A percentile compares a stretch with the other conserved stretches of the same genome.
phyloP scores from a whole-genome alignment of 2,888 invertebrate species.

The Philopedon plagiatum region DNA sequence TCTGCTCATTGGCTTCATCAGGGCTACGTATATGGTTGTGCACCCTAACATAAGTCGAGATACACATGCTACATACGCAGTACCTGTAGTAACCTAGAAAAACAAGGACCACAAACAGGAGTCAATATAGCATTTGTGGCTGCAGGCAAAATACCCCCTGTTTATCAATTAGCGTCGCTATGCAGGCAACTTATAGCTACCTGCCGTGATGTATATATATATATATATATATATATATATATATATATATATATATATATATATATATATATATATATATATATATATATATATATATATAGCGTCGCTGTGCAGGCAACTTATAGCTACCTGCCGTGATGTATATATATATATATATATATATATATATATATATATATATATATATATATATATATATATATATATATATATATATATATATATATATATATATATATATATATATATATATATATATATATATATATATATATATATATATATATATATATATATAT shows the following conservation, averaged over 20 bases:
- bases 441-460: constrained; percentile 1
- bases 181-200: neutral
- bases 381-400: constrained; percentile 1
- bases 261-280: neutral
- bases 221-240: constrained; percentile 1
- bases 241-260: constrained; percentile 1
- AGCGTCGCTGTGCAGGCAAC: too few relatives aligned
- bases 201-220: neutral
- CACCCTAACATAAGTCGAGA: too few relatives aligned
- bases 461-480: constrained; percentile 1
- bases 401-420: neutral
- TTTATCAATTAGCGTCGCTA: too few relatives aligned
- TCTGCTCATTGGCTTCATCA: too few relatives aligned
- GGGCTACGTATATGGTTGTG: too few relatives aligned
- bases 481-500: constrained; percentile 1
- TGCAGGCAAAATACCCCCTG: too few relatives aligned
- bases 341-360: neutral
- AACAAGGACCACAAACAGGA: too few relatives aligned
- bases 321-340: neutral
- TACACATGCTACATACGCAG: too few relatives aligned
- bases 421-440: neutral
- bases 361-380: constrained; percentile 1
- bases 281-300: too few relatives aligned
- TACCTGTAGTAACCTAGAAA: too few relatives aligned
- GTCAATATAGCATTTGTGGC: too few relatives aligned